Evolutionary conservation across 37 sponge, comb jelly and placozoan genomes (phyloP), one percentile per base, ranked within the genome.

Genomic region (Axinella damicornis): DNA sequence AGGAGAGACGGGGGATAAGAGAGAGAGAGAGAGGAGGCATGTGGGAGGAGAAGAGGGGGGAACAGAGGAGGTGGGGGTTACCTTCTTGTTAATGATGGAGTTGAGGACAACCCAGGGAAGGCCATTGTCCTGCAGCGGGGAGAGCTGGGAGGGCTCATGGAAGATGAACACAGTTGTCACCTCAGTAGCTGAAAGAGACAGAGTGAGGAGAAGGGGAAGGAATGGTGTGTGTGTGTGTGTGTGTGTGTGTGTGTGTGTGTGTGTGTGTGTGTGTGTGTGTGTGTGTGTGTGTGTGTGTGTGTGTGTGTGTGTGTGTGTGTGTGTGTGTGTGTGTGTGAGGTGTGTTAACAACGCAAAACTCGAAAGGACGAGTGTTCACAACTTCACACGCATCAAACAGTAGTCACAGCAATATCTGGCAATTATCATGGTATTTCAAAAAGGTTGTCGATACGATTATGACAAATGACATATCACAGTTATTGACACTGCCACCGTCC

Each of bases 31-130:
- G 41, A 61, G 69, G 37, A 31, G 38, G 31, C 21, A 34, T 38
- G 80, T 21, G 31, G 38, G 38, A 39, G 33, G 56, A 35, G 38
- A 69, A 39, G 56, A 25, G 31, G 62, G 56, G 25, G 80, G 30
- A 69, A 27, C 71, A 31, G 81, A 69, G 14, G 52, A 38, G 27
- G 81, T 57, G 81, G 57, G 37, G 59, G 57, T 22, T 55, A 98
- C 95, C 33, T 89, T 85, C 69, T 96, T 96, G 78, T 86, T 83
- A 74, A 98, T 85, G 38, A 96, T 85, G 2, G 99, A 91, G 64
- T 98, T 96, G 25, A 98, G 91, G 22, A 96, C 87, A 0, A 98
- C 93, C 30, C 91, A 91, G 13, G 96, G 92, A 17, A 98, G 87
- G 0, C 96, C 96, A 28, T 84, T 94, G 83, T 96, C 95, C 64